Percentiles rank a stretch among this genome's conserved stretches.
Evolutionary conservation across 2,113 vertebrate genomes (phyloP).

Genomic region (Anguilla japonica): DNA sequence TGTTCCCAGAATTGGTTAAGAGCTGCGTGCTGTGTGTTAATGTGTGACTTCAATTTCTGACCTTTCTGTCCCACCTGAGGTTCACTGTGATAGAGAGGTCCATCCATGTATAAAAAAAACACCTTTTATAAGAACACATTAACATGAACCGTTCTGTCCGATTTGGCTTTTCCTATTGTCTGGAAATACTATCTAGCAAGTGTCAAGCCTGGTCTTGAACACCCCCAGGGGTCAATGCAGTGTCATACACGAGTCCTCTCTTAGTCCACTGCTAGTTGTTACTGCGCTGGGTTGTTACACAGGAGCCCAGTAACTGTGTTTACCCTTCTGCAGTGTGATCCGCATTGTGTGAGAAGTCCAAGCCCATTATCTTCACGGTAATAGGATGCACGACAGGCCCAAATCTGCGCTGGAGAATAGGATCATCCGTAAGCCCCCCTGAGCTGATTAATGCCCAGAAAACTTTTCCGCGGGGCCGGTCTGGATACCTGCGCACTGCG

Average conservation of each 20-base stretch:
- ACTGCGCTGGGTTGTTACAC: not conserved
- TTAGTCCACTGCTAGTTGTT: not conserved
- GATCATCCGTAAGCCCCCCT: slow-evolving; percentile 57
- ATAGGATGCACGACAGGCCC: slow-evolving; percentile 56
- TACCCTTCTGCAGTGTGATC: not conserved
- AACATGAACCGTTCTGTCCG: not conserved
- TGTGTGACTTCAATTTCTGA: no score
- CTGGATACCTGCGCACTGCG: slow-evolving; percentile 44
- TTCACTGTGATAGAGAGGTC: no score
- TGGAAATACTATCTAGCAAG: no score
- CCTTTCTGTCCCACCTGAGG: no score
- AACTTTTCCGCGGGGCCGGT: slow-evolving; percentile 60
- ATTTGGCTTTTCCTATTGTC: no score
- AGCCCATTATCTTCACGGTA: slow-evolving; percentile 42
- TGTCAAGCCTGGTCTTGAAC: no score
- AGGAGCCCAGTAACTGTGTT: not conserved
- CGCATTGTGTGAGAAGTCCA: slow-evolving; percentile 48
- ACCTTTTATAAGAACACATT: no score
- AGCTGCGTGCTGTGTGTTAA: no score
- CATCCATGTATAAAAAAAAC: no score
- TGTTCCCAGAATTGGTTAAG: not conserved
- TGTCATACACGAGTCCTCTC: not conserved
- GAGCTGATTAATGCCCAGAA: slow-evolving; percentile 62
- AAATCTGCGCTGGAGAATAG: slow-evolving; percentile 51
- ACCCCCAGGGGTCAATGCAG: not conserved